phyloP scores from a whole-genome alignment of 2,797 vertebrate species.

The Hylomyscus alleni region DNA sequence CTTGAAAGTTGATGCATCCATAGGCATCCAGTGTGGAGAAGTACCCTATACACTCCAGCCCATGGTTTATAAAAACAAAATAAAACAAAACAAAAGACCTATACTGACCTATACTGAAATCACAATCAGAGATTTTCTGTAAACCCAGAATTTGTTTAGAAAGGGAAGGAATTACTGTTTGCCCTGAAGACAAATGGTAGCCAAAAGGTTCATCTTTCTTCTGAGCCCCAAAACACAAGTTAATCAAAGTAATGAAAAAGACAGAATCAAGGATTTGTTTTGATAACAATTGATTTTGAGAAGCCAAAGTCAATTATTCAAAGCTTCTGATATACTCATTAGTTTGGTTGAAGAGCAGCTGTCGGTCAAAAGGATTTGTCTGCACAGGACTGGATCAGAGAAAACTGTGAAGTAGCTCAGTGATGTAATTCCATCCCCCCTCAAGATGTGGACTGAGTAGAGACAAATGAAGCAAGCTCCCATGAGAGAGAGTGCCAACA shows the following conservation, averaged over 20 bases:
- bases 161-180: not conserved
- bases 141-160: not conserved
- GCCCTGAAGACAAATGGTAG: not conserved
- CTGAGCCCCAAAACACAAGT: constrained; percentile 31
- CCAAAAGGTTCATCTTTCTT: constrained; percentile 56
- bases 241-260: constrained; percentile 50
- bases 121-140: not conserved
- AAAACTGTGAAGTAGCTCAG: not conserved
- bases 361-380: not conserved
- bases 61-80: not conserved
- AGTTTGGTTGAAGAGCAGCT: constrained; percentile 18
- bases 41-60: fast-evolving
- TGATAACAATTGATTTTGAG: constrained; percentile 69
- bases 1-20: not conserved
- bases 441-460: not conserved
- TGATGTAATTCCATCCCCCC: not conserved
- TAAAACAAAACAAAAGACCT: no score
- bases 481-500: not conserved
- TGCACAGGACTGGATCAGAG: not conserved
- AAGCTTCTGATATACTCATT: constrained; percentile 54
- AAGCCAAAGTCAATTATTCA: constrained; percentile 73
- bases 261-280: constrained; percentile 47
- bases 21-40: not conserved
- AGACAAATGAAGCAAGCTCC: not conserved
- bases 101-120: not conserved